Base-by-base conservation (phyloP, 2,888 invertebrate species). In the Sarcophaga variegata region DNA sequence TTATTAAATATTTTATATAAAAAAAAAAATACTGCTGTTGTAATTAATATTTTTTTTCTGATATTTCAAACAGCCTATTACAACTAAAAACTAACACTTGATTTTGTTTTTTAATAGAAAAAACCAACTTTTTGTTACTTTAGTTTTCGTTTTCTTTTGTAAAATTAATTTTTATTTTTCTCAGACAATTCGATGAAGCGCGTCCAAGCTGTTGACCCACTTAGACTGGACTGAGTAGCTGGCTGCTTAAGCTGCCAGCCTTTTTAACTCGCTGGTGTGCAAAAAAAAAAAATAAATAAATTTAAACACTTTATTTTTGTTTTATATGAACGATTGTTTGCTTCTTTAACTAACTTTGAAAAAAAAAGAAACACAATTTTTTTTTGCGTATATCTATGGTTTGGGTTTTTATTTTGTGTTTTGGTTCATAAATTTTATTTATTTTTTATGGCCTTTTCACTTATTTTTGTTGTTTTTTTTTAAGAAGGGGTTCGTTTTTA, bases 141-240 rank as follows among this genome's bases (percentile, higher is more conserved):
- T 37, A 37, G 37, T 37, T 37, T 37, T 37, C 37, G 37, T 37
- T 37, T 37, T 37, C 37, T 37, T 37, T 37, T 37, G 37, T 37
- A 37, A 37, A 37, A 37, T 37, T 37, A 37, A 37, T 37, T 37
- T 37, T 37, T 37, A 37, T 37, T 37, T 37, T 37, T 37, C 37
- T 37, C 37, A 37, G 37, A 37, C 37, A 54, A 64, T 80, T 80
- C 66, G 47, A 70, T 80, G 85, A 47, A 83, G 79, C 77, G 83
- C 86, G 82, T 83, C 82, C 88, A 88, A 86, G 54, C 82, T 77
- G 86, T 82, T 88, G 88, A 88, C 88, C 88, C 82, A 88, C 86
- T 88, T 88, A 66, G 70, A 67, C 71, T 82, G 85, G 86, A 86
- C 82, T 85, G 83, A 77, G 60, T 54, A 27, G 54, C 70, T 70